Evolutionary conservation across 1,140 invertebrate species (phyloP).

Genomic region (Heterodera schachtii): DNA sequence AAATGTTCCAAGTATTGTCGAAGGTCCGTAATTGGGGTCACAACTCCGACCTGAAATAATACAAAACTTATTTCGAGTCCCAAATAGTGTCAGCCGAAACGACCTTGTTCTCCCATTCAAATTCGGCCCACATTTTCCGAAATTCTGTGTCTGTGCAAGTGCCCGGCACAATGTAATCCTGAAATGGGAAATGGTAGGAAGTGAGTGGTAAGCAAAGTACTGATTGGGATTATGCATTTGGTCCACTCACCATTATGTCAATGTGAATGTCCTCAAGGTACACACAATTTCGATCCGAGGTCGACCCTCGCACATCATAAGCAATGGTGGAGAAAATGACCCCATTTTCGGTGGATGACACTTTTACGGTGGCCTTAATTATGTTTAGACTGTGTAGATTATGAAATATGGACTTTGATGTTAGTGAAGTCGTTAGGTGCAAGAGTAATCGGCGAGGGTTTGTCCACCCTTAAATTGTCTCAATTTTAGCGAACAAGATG

Average conservation of each 20-base stretch:
- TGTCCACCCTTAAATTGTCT: slow-evolving; percentile 75
- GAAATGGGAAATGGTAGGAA: slow-evolving; percentile 21
- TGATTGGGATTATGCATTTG: slow-evolving; percentile 16
- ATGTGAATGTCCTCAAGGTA: slow-evolving; percentile 98
- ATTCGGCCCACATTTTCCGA: slow-evolving; percentile 98
- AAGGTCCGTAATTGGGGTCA: slow-evolving; percentile 88
- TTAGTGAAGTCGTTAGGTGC: slow-evolving; percentile 95
- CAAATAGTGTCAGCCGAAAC: neutral
- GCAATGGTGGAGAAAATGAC: slow-evolving; percentile 99
- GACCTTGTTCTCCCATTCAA: slow-evolving; percentile 99
- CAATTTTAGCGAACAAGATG: neutral
- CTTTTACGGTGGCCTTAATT: slow-evolving; percentile 65
- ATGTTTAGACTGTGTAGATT: slow-evolving; percentile 69
- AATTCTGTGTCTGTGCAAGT: slow-evolving; percentile 91
- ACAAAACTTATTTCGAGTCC: neutral
- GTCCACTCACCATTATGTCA: slow-evolving; percentile 81
- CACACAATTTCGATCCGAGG: slow-evolving; percentile 91
- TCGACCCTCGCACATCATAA: slow-evolving; percentile 75
- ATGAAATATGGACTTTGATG: slow-evolving; percentile 78
- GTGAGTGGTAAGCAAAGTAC: slow-evolving; percentile 5
- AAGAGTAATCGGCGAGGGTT: slow-evolving; percentile 89
- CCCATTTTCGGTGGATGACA: slow-evolving; percentile 95
- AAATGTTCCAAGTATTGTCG: slow-evolving; percentile 89
- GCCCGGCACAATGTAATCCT: slow-evolving; percentile 97
- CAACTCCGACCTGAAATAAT: slow-evolving; percentile 78